Conservation (phyloP, 2,888 invertebrate genomes). For the Eurytoma adleriae region DNA sequence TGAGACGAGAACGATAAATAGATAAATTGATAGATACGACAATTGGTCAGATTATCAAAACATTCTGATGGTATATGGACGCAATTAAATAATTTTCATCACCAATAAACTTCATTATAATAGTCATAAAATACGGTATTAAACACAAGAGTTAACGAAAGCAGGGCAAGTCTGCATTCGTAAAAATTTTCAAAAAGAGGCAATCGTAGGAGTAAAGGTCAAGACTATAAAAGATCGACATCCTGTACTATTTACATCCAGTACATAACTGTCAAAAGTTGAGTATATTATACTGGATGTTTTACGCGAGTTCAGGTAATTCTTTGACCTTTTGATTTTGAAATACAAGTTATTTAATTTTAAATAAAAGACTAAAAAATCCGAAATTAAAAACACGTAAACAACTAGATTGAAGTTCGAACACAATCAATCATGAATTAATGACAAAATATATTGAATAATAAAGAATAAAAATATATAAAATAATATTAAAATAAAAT, state of each 20-base stretch:
- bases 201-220: background rate
- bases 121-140: background rate
- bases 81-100: constrained; percentile 38
- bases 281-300: too few species aligned
- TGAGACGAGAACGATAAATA: constrained; percentile 44
- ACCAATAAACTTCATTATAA: constrained; percentile 28
- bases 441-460: too few species aligned
- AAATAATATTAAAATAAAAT: too few species aligned
- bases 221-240: constrained; percentile 1
- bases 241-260: background rate
- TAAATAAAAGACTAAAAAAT: too few species aligned
- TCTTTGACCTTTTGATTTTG: background rate
- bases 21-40: constrained; percentile 22
- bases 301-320: background rate
- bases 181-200: background rate
- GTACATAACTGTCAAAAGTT: background rate
- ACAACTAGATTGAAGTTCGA: too few species aligned
- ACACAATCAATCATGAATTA: too few species aligned
- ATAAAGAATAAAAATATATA: too few species aligned
- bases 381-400: too few species aligned
- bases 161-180: background rate
- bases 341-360: too few species aligned
- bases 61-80: constrained; percentile 45
- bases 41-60: constrained; percentile 48
- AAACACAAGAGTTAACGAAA: background rate